These are phyloP conservation scores for Saccostrea cuccullata DNA, from an alignment of 1,140 invertebrate species.

Conservation along the genomic window DNA sequence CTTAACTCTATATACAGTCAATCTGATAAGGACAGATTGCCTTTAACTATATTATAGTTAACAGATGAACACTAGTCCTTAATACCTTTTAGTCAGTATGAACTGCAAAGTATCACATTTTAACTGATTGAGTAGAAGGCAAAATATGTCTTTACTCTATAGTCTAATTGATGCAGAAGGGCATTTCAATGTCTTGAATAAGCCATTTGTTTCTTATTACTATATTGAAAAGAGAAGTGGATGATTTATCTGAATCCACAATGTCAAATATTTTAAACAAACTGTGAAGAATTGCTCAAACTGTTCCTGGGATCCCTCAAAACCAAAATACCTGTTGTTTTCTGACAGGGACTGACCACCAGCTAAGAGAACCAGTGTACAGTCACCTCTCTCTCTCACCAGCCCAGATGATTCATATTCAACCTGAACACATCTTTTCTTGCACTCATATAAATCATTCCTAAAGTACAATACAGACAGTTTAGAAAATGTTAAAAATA, in stretches of 20 bases:
- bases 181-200: no score
- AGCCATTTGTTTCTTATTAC: no score
- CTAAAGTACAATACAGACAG: not conserved
- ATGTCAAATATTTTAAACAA: constrained; percentile 4
- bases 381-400: not conserved
- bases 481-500: not conserved
- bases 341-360: not conserved
- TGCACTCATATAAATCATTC: not conserved
- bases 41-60: no score
- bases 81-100: no score
- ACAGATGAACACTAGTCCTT: no score
- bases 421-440: not conserved
- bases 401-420: not conserved
- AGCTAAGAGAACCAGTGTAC: not conserved
- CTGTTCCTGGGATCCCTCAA: not conserved
- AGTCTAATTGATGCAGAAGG: no score
- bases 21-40: no score
- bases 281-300: not conserved
- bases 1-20: no score
- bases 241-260: not conserved
- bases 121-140: no score
- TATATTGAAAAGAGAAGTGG: not conserved
- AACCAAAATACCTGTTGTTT: not conserved
- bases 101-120: no score
- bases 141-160: no score